These are phyloP conservation scores for Deilephila elpenor DNA, from an alignment of 2,888 invertebrate genomes.

Conservation along the genomic window DNA sequence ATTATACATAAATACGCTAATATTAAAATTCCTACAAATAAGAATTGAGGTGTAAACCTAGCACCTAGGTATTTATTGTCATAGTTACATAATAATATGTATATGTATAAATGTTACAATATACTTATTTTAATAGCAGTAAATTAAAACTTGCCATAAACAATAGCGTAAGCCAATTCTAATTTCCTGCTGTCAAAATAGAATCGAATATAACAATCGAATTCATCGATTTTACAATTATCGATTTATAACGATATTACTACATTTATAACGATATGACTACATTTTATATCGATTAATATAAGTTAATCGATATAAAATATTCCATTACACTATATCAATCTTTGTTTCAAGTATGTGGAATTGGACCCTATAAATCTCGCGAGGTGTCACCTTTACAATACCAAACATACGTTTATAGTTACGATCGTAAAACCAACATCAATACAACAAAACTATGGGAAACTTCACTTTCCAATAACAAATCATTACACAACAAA, in stretches of 20 bases:
- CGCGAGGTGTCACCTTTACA: not conserved
- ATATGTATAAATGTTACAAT: not conserved
- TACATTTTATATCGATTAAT: too few relatives aligned
- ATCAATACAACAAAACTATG: not conserved
- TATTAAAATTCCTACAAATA: not conserved
- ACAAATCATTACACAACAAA: slow-evolving; percentile 27
- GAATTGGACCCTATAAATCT: not conserved
- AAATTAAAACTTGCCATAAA: not conserved
- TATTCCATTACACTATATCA: not conserved
- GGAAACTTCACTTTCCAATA: slow-evolving; percentile 12
- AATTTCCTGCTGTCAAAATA: not conserved
- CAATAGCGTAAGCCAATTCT: not conserved
- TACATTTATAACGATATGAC: too few relatives aligned
- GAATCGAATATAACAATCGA: not conserved
- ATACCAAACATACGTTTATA: not conserved
- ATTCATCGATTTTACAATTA: slow-evolving; percentile 2
- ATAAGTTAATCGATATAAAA: not conserved
- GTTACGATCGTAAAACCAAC: not conserved
- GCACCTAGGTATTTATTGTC: slow-evolving; percentile 18
- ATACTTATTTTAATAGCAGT: not conserved
- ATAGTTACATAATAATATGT: not conserved
- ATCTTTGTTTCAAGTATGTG: not conserved
- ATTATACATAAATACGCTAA: not conserved
- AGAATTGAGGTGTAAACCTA: not conserved
- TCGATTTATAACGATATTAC: not conserved